Percentiles rank a stretch among this genome's conserved stretches.
Evolutionary conservation across 2,113 vertebrate species (phyloP).

Genomic region (Corapipo altera): DNA sequence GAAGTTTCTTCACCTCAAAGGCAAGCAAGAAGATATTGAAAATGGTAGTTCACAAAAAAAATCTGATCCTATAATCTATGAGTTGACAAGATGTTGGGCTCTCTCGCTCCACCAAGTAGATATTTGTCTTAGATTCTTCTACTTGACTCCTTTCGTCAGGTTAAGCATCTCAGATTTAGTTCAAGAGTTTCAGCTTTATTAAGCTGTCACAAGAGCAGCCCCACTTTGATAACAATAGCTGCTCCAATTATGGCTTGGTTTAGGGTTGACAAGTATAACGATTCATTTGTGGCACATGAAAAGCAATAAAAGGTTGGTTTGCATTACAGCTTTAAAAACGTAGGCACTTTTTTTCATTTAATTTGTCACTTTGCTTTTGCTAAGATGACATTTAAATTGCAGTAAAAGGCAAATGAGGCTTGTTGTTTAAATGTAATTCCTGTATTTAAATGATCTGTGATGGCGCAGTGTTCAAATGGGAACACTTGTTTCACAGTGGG

Average conservation of each 20-base stretch:
- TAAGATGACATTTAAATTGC: slow-evolving; percentile 76
- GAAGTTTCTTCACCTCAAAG: neutral
- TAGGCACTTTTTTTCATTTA: slow-evolving; percentile 74
- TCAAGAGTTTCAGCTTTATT: slow-evolving; percentile 86
- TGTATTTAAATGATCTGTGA: slow-evolving; percentile 76
- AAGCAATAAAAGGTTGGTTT: slow-evolving; percentile 81
- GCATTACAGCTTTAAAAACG: slow-evolving; percentile 76
- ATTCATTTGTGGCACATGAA: slow-evolving; percentile 76
- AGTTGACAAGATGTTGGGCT: slow-evolving; percentile 65
- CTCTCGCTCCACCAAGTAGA: slow-evolving; percentile 55
- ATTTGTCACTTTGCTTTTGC: slow-evolving; percentile 78
- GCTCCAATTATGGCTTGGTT: slow-evolving; percentile 83
- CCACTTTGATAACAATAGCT: slow-evolving; percentile 78
- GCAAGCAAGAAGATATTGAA: slow-evolving; percentile 9
- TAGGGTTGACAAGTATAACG: slow-evolving; percentile 83
- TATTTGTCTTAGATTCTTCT: slow-evolving; percentile 64
- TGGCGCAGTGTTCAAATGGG: slow-evolving; percentile 67
- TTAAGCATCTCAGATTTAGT: slow-evolving; percentile 82
- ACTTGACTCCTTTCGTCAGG: slow-evolving; percentile 72
- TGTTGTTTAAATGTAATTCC: slow-evolving; percentile 76
- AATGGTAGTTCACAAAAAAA: neutral
- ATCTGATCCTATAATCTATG: slow-evolving; percentile 45
- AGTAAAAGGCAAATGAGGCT: slow-evolving; percentile 73
- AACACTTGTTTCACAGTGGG: slow-evolving; percentile 70
- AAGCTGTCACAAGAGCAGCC: slow-evolving; percentile 77